A percentile compares a stretch with the other conserved stretches of the same genome.
Conservation (phyloP, 2,113 vertebrate genomes). For the Myotis yumanensis region DNA sequence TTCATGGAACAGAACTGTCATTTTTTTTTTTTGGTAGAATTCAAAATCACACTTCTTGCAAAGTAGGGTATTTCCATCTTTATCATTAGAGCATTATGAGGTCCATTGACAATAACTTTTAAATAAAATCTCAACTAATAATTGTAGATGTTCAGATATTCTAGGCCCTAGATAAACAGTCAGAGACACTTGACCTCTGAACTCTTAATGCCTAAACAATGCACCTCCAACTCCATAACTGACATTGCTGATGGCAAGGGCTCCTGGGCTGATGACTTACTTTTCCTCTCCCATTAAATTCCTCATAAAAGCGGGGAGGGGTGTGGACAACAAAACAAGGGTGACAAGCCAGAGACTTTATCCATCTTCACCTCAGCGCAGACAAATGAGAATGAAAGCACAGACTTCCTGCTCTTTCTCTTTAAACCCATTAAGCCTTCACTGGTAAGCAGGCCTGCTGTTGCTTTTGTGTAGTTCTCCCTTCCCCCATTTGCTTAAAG, state of each 20-base stretch:
- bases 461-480: conserved; percentile 81
- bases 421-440: conserved; percentile 80
- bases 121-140: neutral
- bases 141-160: neutral
- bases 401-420: conserved; percentile 84
- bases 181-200: conserved; percentile 63
- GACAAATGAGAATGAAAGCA: conserved; percentile 80
- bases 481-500: conserved; percentile 65
- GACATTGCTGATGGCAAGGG: conserved; percentile 32
- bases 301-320: conserved; percentile 61
- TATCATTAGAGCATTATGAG: neutral
- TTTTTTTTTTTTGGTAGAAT: neutral
- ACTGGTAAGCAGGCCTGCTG: conserved; percentile 76
- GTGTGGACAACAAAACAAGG: conserved; percentile 34
- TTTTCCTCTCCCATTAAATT: conserved; percentile 73
- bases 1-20: neutral
- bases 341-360: conserved; percentile 65
- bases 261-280: conserved; percentile 71
- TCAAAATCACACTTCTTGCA: neutral
- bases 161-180: neutral
- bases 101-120: neutral
- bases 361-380: conserved; percentile 76
- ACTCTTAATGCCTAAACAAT: conserved; percentile 68
- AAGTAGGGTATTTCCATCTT: neutral
- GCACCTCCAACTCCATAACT: conserved; percentile 44